These are phyloP conservation scores for Zaprionus lineosus DNA, from an alignment of 2,888 invertebrate species.

Conservation along the genomic window DNA sequence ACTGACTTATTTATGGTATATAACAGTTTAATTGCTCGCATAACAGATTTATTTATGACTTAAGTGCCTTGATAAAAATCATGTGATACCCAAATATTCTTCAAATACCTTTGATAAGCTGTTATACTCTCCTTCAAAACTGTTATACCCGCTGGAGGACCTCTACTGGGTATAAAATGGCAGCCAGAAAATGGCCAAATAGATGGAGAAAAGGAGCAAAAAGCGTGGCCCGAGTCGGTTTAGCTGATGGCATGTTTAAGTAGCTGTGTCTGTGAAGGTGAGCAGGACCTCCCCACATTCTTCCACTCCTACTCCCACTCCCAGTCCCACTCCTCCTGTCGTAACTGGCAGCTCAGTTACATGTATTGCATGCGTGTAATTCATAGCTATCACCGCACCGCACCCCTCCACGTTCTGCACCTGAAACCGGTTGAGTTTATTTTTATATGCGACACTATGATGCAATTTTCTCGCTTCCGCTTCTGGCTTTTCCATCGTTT, in stretches of 20 bases:
- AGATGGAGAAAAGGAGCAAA: constrained; percentile 8
- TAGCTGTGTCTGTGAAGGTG: constrained; percentile 53
- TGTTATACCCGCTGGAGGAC: too few relatives aligned
- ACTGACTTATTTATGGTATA: too few relatives aligned
- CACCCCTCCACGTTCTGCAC: constrained; percentile 40
- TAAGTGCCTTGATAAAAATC: too few relatives aligned
- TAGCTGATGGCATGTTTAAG: constrained; percentile 70
- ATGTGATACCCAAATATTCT: too few relatives aligned
- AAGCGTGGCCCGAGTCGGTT: constrained; percentile 39
- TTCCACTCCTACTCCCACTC: background rate
- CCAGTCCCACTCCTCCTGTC: background rate
- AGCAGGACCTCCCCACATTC: constrained; percentile 5
- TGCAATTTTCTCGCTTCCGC: constrained; percentile 74
- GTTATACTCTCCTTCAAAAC: too few relatives aligned
- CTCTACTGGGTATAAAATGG: constrained; percentile 19
- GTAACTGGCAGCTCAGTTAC: constrained; percentile 36
- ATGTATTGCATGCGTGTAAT: constrained; percentile 70
- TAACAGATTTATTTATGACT: too few relatives aligned
- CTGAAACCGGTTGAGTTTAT: constrained; percentile 70
- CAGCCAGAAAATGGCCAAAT: constrained; percentile 27
- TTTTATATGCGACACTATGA: constrained; percentile 77
- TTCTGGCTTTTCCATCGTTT: constrained; percentile 27
- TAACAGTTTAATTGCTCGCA: too few relatives aligned
- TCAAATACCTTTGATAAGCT: too few relatives aligned
- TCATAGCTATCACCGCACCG: constrained; percentile 63